phyloP scores from a whole-genome alignment of 1,140 invertebrate genomes.

The Drosophila rufa region DNA sequence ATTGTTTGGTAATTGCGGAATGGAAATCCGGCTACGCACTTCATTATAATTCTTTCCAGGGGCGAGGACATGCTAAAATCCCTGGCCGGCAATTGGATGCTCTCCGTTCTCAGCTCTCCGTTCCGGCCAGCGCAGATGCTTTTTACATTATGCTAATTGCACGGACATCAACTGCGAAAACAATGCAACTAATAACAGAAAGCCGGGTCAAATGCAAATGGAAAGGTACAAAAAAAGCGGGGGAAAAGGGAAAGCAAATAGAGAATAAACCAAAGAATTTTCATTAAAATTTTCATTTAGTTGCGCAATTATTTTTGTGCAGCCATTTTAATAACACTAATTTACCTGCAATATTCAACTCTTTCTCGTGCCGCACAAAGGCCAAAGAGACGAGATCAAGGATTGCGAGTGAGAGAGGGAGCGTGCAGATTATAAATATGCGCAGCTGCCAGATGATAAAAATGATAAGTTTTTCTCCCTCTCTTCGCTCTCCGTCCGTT shows the following conservation, averaged over 20 bases:
- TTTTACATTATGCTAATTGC: conserved; percentile 62
- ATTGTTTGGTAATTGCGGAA: conserved; percentile 33
- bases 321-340: conserved; percentile 82
- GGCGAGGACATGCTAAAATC: not conserved
- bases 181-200: conserved; percentile 49
- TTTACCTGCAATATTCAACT: conserved; percentile 77
- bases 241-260: conserved; percentile 3
- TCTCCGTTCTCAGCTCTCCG: not conserved
- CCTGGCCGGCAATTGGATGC: not conserved
- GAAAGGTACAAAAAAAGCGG: conserved; percentile 6
- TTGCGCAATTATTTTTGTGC: conserved; percentile 79
- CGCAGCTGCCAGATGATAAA: conserved; percentile 61
- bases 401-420: conserved; percentile 3
- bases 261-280: conserved; percentile 70
- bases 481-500: conserved; percentile 3
- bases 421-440: conserved; percentile 45
- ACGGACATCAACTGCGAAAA: conserved; percentile 49
- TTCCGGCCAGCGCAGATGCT: conserved; percentile 7
- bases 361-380: conserved; percentile 49
- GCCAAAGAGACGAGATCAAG: conserved; percentile 15
- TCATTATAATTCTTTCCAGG: conserved; percentile 24
- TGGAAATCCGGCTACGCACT: conserved; percentile 34
- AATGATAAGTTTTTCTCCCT: conserved; percentile 64
- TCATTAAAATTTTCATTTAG: conserved; percentile 82
- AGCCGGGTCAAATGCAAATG: conserved; percentile 3